Base-by-base conservation (phyloP, 2,797 vertebrate species). In the Tangara arthus region DNA sequence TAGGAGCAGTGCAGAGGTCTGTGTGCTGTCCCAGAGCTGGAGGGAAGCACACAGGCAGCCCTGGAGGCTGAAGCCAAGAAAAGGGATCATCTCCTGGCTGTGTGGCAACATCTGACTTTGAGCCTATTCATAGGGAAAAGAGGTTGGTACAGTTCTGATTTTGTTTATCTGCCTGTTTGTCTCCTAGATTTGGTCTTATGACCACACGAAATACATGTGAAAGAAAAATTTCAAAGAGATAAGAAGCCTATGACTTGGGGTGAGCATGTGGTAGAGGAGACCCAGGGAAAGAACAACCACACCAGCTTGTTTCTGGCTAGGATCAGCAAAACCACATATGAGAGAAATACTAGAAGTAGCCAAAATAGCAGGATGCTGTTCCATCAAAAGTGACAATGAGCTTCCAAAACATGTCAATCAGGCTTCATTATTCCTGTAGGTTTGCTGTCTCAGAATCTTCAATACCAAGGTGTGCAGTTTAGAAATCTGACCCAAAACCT, bases 401-500 rank as follows among this genome's bases (percentile, higher is more conserved):
- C 37, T 87, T 80, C 34, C 34, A 78, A 18, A 17, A 41, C 2
- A 0, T 20, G 59, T 12, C 17, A 56, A 1, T 42, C 32, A 42
- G 35, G 6, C 8, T 76, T 69, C 9, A 3, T 42, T 59, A 30
- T 12, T 90, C 10, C 14, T 9, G 3, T 7, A 21, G 9, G 9
- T 64, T 68, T 93, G 84, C 41, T 71, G 6, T 46, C 57, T 71
- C 30, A 13, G 1, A 44, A 8, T 39, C 30, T 53, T 71, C 23
- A 41, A 3, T 34, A 41, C 3, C 0, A 2, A 35, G 27, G 6
- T 22, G 8, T 34, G 15, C 8, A 17, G 4, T 22, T 60, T 16
- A 47, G 71, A 90, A 78, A 77, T 34, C 5, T 15, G 75, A 12
- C 19, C 24, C 20, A 42, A 57, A 77, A 41, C 2, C 53, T 87